Evolutionary conservation across 2,797 vertebrate species (phyloP).

Genomic region (Gymnocypris eckloni): DNA sequence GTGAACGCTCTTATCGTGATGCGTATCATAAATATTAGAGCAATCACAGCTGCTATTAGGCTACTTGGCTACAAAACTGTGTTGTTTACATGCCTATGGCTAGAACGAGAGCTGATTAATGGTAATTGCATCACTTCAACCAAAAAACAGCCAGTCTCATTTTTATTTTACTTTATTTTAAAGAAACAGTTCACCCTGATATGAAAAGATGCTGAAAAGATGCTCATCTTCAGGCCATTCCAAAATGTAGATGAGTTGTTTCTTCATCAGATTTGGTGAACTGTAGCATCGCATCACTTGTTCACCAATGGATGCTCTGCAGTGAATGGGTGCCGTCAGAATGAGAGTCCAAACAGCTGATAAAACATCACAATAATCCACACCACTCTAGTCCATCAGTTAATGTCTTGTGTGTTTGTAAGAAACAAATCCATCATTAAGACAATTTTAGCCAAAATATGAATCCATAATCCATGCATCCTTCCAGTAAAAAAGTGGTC

Average conservation of each 20-base stretch:
- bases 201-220: neutral
- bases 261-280: neutral
- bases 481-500: neutral
- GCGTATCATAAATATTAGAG: constrained; percentile 34
- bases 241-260: neutral
- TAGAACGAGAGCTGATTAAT: constrained; percentile 28
- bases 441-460: neutral
- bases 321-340: neutral
- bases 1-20: constrained; percentile 74
- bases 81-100: constrained; percentile 42
- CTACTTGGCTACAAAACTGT: constrained; percentile 7
- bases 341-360: neutral
- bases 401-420: too few relatives aligned
- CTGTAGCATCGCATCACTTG: neutral
- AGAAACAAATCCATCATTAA: neutral
- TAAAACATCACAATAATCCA: neutral
- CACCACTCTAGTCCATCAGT: too few relatives aligned
- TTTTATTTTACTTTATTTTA: neutral
- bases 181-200: neutral
- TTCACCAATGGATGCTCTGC: neutral
- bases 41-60: constrained; percentile 53
- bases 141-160: neutral
- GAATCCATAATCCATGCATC: too few relatives aligned
- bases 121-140: neutral
- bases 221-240: neutral